Evolutionary conservation across 2,888 invertebrate species (phyloP).

Genomic region (Sesia apiformis): DNA sequence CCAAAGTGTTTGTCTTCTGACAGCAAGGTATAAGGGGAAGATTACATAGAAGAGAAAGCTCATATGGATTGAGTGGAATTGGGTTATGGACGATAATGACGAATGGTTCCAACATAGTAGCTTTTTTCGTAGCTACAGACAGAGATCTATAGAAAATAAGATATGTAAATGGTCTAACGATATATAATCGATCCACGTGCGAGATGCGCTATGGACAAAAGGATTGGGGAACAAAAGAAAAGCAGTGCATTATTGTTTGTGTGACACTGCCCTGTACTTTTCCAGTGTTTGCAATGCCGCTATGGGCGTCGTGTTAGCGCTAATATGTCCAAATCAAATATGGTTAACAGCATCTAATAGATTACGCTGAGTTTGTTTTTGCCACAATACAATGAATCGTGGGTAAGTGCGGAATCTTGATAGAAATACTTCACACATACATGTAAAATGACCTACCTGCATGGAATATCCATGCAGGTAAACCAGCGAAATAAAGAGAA

Average conservation of each 20-base stretch:
- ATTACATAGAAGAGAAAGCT: too few species aligned
- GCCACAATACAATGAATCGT: slow-evolving; percentile 2
- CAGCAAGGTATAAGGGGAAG: too few species aligned
- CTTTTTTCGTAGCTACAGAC: not conserved
- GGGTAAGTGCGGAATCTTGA: too few species aligned
- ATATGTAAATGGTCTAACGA: not conserved
- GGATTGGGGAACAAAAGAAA: slow-evolving; percentile 6
- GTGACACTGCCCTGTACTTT: slow-evolving; percentile 41
- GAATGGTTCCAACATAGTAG: too few species aligned
- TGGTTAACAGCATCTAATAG: slow-evolving; percentile 51
- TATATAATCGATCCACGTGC: not conserved
- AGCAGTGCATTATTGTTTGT: slow-evolving; percentile 13
- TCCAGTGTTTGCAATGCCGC: slow-evolving; percentile 52
- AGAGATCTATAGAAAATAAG: not conserved
- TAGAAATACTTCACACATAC: too few species aligned
- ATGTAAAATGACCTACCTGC: too few species aligned
- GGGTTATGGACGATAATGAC: too few species aligned
- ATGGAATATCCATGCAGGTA: too few species aligned
- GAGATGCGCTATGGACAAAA: not conserved
- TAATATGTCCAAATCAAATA: slow-evolving; percentile 53
- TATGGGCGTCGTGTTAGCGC: slow-evolving; percentile 33
- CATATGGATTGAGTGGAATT: too few species aligned
- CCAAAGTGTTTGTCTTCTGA: too few species aligned
- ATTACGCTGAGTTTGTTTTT: slow-evolving; percentile 33
- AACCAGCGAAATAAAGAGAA: too few species aligned